phyloP scores from a whole-genome alignment of 2,888 invertebrate species.

The Drosophila prolongata region DNA sequence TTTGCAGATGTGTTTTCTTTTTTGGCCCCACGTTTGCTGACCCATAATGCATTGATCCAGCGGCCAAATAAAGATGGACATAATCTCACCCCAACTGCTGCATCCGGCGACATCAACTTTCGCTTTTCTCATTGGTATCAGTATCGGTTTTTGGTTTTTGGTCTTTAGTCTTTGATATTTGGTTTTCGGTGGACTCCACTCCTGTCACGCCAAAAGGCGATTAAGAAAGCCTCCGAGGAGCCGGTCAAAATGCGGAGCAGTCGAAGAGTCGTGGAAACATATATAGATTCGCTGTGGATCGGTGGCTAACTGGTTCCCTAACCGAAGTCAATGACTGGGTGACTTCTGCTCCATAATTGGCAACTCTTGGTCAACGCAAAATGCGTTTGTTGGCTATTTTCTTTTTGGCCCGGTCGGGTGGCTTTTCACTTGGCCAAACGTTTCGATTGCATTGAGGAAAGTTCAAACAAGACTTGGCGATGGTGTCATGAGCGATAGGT shows the following conservation, averaged over 20 bases:
- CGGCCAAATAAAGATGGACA: slow-evolving; percentile 42
- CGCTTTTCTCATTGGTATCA: slow-evolving; percentile 54
- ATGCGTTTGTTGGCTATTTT: slow-evolving; percentile 17
- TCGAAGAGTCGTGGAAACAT: neutral
- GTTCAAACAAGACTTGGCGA: slow-evolving; percentile 32
- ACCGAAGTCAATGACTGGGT: slow-evolving; percentile 61
- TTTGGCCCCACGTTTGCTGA: slow-evolving; percentile 41
- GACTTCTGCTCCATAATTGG: slow-evolving; percentile 59
- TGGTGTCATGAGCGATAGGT: slow-evolving; percentile 9
- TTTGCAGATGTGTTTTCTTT: slow-evolving; percentile 29
- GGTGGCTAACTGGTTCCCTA: slow-evolving; percentile 40
- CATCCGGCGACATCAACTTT: slow-evolving; percentile 67
- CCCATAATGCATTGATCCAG: slow-evolving; percentile 50
- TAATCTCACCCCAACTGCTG: slow-evolving; percentile 45
- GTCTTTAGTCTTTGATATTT: neutral
- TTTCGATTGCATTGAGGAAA: slow-evolving; percentile 48
- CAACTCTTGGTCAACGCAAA: slow-evolving; percentile 38
- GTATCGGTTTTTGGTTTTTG: neutral
- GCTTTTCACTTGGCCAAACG: slow-evolving; percentile 28
- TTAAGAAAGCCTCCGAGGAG: slow-evolving; percentile 56
- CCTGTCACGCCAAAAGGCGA: slow-evolving; percentile 54
- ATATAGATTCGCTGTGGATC: neutral
- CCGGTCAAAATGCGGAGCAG: slow-evolving; percentile 4
- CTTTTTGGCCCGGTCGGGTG: slow-evolving; percentile 30
- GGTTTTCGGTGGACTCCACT: slow-evolving; percentile 38